These are phyloP conservation scores for Phataginus tetradactyla DNA, from an alignment of 2,797 vertebrate genomes.

Conservation along the genomic window DNA sequence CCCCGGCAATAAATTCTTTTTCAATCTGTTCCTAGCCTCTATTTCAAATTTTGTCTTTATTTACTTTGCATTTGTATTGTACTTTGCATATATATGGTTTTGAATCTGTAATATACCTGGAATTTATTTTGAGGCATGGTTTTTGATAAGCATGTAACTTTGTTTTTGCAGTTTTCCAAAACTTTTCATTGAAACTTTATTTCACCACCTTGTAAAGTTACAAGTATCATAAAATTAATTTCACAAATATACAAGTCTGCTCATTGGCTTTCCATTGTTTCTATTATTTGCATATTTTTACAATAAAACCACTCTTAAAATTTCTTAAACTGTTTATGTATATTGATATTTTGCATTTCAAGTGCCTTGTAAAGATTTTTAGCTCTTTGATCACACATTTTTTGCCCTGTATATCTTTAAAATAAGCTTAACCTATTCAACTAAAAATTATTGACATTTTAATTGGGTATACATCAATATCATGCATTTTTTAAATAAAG, in stretches of 20 bases:
- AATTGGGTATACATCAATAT: background rate
- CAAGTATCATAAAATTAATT: background rate
- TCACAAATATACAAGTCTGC: background rate
- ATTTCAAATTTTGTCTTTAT: background rate
- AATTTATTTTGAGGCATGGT: background rate
- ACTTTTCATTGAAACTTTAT: background rate
- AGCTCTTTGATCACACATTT: background rate
- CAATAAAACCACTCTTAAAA: background rate
- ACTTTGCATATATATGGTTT: conserved; percentile 36
- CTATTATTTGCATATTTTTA: background rate
- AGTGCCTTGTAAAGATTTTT: background rate
- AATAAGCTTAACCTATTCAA: background rate
- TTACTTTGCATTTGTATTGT: conserved; percentile 36
- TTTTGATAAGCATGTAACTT: background rate
- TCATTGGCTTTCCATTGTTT: background rate
- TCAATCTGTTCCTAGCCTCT: background rate
- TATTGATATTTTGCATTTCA: background rate
- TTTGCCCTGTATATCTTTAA: background rate
- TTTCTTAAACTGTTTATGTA: background rate
- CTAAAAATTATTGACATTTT: background rate
- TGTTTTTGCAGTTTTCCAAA: background rate
- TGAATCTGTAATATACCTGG: background rate
- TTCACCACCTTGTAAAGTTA: background rate
- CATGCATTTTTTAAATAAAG: background rate
- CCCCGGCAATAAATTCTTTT: background rate